Evolutionary conservation across 2,113 vertebrate genomes (phyloP).

Genomic region (Bettongia penicillata): DNA sequence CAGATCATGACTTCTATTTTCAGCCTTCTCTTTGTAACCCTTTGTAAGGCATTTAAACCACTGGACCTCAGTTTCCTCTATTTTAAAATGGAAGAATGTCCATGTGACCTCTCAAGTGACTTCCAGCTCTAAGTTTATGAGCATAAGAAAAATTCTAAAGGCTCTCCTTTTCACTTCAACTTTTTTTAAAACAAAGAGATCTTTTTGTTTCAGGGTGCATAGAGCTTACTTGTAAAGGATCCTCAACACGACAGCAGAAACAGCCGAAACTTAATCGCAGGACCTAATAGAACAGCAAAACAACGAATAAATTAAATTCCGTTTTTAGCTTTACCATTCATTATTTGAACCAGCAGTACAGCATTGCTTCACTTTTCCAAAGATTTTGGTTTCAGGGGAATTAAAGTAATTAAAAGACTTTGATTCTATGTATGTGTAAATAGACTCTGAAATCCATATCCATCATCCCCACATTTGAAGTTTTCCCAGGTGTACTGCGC

Average conservation of each 20-base stretch:
- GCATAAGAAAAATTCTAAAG: neutral
- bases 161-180: neutral
- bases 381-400: conserved; percentile 20
- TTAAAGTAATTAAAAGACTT: conserved; percentile 12
- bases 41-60: neutral
- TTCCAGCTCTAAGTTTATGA: neutral
- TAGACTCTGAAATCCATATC: conserved; percentile 8
- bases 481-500: conserved; percentile 7
- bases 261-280: neutral
- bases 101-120: neutral
- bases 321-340: neutral
- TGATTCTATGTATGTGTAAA: conserved; percentile 2
- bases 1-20: neutral
- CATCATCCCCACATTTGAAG: conserved; percentile 6
- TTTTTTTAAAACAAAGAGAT: neutral
- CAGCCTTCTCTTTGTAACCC: neutral
- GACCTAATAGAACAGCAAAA: neutral
- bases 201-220: neutral
- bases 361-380: neutral
- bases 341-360: neutral
- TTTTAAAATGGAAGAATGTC: neutral
- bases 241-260: neutral
- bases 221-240: neutral
- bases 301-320: neutral
- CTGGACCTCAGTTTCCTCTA: neutral